These are phyloP conservation scores for Urocynchramus pylzowi DNA, from an alignment of 2,113 vertebrate genomes.

Conservation along the genomic window DNA sequence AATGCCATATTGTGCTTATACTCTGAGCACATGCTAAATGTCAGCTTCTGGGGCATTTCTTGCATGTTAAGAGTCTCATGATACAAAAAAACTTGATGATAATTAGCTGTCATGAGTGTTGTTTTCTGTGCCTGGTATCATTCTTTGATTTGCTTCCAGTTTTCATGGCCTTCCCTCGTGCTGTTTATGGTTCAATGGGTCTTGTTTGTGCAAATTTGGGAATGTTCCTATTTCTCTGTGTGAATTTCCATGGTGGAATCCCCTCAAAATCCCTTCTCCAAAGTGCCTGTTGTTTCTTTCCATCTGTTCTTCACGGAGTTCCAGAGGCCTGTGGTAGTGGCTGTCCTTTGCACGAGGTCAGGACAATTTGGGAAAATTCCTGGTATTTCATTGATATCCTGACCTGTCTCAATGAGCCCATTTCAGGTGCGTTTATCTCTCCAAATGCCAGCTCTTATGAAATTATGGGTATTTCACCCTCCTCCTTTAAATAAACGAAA, in stretches of 20 bases:
- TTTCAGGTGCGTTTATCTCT: not conserved
- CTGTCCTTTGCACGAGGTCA: not conserved
- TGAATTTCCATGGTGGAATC: not conserved
- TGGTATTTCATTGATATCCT: not conserved
- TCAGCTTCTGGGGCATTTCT: not conserved
- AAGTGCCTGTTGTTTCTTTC: not conserved
- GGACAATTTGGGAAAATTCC: not conserved
- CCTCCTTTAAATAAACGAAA: conserved; percentile 13
- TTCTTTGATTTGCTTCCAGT: not conserved
- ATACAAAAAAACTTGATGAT: accelerated
- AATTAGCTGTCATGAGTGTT: not conserved
- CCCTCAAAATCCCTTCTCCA: not conserved
- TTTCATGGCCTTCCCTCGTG: not conserved
- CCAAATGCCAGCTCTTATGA: not conserved
- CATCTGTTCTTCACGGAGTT: not conserved
- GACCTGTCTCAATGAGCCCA: not conserved
- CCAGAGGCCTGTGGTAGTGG: not conserved
- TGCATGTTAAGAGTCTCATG: not conserved
- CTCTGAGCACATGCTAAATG: not conserved
- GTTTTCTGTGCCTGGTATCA: not conserved
- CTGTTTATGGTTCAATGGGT: not conserved
- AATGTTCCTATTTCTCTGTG: accelerated
- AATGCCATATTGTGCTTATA: accelerated
- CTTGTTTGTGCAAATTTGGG: not conserved
- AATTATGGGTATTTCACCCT: not conserved